A percentile compares a stretch with the other conserved stretches of the same genome.
phyloP scores from a whole-genome alignment of 2,797 vertebrate genomes.

The Urosaurus nigricauda region DNA sequence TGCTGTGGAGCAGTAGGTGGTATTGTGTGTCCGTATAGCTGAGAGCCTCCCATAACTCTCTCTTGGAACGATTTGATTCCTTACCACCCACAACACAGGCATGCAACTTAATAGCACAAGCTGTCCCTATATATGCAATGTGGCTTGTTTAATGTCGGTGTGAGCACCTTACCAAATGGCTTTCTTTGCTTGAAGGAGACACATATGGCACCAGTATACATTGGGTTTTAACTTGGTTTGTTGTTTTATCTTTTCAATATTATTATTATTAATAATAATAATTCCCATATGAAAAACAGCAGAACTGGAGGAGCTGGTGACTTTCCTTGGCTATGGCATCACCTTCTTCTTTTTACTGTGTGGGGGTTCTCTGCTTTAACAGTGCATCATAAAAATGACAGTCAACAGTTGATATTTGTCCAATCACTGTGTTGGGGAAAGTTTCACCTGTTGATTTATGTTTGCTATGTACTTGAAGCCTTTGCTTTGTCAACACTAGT shows the following conservation, averaged over 20 bases:
- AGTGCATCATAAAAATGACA: neutral
- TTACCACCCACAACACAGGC: conserved; percentile 69
- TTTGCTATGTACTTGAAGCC: neutral
- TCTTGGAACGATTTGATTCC: conserved; percentile 62
- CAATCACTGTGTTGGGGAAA: neutral
- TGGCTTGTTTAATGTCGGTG: conserved; percentile 57
- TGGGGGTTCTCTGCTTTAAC: neutral
- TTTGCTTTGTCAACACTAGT: neutral
- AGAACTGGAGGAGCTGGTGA: neutral
- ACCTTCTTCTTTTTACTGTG: neutral
- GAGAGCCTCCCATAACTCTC: conserved; percentile 35
- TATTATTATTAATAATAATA: neutral
- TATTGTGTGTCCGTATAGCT: conserved; percentile 35
- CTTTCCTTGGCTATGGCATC: neutral
- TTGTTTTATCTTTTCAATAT: conserved; percentile 9
- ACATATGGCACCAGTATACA: neutral
- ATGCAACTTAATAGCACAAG: conserved; percentile 71
- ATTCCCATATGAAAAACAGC: neutral
- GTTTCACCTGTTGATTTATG: neutral
- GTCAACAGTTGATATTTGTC: neutral
- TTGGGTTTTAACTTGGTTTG: neutral
- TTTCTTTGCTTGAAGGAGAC: conserved; percentile 43
- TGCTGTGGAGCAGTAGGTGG: conserved; percentile 58
- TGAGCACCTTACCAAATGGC: conserved; percentile 56
- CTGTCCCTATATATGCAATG: conserved; percentile 70